Evolutionary conservation across 1,140 invertebrate species (phyloP), one percentile per base, ranked within the genome.

Genomic region (Sitobion miscanthi): DNA sequence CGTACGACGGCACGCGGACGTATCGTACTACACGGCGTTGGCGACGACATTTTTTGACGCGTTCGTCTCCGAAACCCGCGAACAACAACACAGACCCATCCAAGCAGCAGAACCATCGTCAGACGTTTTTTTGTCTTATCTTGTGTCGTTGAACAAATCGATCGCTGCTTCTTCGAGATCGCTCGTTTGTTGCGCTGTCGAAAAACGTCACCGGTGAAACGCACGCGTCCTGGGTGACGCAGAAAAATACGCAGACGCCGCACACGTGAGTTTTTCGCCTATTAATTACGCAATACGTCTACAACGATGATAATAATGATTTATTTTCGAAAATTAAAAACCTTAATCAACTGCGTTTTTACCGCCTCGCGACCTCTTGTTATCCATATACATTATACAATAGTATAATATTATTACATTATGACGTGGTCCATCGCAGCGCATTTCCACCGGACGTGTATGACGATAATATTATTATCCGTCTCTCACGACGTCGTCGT

Each of bases 1-100:
- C 91, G 91, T 77, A 92, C 45, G 77, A 52, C 91, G 69, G 91
- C n/a, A 91, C 42, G 47, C 69, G 25, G 90, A 91, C 90, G 90
- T 91, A 20, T 62, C 89, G 89, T 35, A 90, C 35, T 45, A 47
- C 42, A 42, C 85, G 3, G 42, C 25, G 85, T 47, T 30, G 23
- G 85, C 11, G 42, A 2, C 45, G 42, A 47, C 42, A 88, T 11
- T 88, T 47, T 88, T 25, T 42, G 47, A 88, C 86, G 42, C 25
- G 47, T 49, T 42, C 86, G 86, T 88, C 86, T 88, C 11, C 25
- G 30, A 49, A 45, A 49, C 30, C 42, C 25, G 52, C 52, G 52
- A 54, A 6, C 20, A 54, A 54, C 52, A 54, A 21, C 21, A 21
- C 20, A 14, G 21, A 0, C 25, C 42, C 25, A 30, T 42, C 0